These are phyloP conservation scores for Dicentrarchus labrax DNA, from an alignment of 2,113 vertebrate species.

Conservation along the genomic window DNA sequence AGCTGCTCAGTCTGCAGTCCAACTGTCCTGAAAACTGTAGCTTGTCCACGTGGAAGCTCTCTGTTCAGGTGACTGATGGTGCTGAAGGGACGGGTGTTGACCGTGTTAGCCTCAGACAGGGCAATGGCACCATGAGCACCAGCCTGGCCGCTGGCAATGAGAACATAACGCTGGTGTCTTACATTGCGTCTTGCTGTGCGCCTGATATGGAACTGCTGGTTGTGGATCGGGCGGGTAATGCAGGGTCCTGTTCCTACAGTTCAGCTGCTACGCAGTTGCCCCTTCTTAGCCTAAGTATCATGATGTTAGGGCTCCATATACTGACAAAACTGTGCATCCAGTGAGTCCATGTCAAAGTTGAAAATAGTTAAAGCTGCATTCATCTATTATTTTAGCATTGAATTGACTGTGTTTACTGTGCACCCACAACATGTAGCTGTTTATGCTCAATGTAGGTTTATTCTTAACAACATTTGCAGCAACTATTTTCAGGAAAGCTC, in stretches of 20 bases:
- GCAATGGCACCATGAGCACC: slow-evolving; percentile 70
- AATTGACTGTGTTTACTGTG: not conserved
- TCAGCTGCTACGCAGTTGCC: not conserved
- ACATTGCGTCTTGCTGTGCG: slow-evolving; percentile 72
- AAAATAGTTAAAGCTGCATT: not conserved
- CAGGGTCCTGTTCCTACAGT: slow-evolving; percentile 65
- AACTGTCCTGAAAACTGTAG: slow-evolving; percentile 69
- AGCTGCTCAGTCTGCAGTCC: slow-evolving; percentile 43
- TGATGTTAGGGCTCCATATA: not conserved
- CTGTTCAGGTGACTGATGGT: slow-evolving; percentile 63
- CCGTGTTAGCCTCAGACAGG: slow-evolving; percentile 52
- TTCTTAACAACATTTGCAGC: no score
- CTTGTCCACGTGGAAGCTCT: slow-evolving; percentile 53
- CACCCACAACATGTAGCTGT: no score
- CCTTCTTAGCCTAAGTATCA: slow-evolving; percentile 1
- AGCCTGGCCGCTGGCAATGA: slow-evolving; percentile 10
- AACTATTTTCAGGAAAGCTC: no score
- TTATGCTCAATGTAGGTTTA: no score
- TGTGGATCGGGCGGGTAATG: slow-evolving; percentile 78
- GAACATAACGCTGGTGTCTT: slow-evolving; percentile 64
- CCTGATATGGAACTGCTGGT: slow-evolving; percentile 66
- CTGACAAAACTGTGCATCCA: slow-evolving; percentile 7
- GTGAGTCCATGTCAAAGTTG: not conserved
- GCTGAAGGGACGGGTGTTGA: slow-evolving; percentile 62
- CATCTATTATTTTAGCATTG: not conserved